A percentile compares a stretch with the other conserved stretches of the same genome.
These are phyloP conservation scores for Achatina immaculata DNA, from an alignment of 1,140 invertebrate genomes.

Conservation along the genomic window DNA sequence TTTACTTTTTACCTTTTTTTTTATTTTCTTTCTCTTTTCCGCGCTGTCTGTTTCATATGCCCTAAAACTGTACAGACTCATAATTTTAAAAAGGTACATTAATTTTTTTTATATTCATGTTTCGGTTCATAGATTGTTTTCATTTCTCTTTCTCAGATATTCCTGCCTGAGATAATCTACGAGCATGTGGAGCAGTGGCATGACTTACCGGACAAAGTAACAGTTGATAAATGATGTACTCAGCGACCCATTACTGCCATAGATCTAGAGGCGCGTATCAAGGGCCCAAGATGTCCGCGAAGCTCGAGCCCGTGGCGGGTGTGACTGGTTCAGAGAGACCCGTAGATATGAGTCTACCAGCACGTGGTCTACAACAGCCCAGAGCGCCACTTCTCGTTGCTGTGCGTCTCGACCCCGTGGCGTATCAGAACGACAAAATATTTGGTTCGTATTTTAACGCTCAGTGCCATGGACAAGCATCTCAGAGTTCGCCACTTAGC, in stretches of 20 bases:
- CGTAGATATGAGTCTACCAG: not conserved
- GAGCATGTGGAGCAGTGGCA: too few relatives aligned
- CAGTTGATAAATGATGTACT: not conserved
- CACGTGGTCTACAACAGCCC: not conserved
- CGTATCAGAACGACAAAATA: not conserved
- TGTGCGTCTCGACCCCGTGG: not conserved
- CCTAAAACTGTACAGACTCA: too few relatives aligned
- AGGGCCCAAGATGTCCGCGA: not conserved
- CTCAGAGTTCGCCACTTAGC: not conserved
- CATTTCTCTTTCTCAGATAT: too few relatives aligned
- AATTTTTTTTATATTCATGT: too few relatives aligned
- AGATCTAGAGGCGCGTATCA: not conserved
- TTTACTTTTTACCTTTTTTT: too few relatives aligned
- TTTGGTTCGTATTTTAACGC: not conserved
- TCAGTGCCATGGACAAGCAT: not conserved
- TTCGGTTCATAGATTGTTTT: too few relatives aligned
- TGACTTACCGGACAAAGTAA: too few relatives aligned
- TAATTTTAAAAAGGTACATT: too few relatives aligned
- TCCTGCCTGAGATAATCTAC: too few relatives aligned
- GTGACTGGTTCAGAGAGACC: not conserved
- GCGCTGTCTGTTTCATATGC: too few relatives aligned
- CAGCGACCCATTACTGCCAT: not conserved
- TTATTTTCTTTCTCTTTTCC: too few relatives aligned
- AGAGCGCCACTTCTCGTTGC: not conserved
- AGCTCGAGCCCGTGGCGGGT: not conserved